These are phyloP conservation scores for Lanius collurio DNA, from an alignment of 2,113 vertebrate genomes.

Conservation along the genomic window DNA sequence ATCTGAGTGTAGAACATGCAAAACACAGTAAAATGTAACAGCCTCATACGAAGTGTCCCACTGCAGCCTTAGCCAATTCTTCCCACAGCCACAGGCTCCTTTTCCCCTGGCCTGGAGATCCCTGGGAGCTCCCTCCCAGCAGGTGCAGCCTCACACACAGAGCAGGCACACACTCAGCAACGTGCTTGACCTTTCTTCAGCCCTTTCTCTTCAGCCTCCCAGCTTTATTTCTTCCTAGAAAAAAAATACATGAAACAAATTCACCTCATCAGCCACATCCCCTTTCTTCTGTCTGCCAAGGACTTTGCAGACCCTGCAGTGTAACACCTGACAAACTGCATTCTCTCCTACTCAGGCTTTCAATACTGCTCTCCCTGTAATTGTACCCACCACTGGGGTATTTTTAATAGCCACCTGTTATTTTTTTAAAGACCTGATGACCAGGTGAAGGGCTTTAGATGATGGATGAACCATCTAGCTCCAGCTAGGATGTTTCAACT, in stretches of 20 bases:
- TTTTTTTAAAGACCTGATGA: not conserved
- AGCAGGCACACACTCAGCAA: not conserved
- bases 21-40: not conserved
- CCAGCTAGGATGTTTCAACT: not conserved
- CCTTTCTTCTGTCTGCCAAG: not conserved
- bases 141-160: not conserved
- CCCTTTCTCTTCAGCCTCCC: not conserved
- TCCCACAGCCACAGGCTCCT: not conserved
- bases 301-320: not conserved
- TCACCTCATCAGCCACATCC: constrained; percentile 1
- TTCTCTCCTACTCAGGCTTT: not conserved
- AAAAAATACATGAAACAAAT: not conserved
- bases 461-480: not conserved
- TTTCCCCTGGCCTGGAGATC: not conserved
- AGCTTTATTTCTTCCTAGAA: constrained; percentile 18
- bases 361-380: not conserved
- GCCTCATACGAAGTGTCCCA: not conserved
- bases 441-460: not conserved
- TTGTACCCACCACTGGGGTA: not conserved
- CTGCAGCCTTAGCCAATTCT: not conserved
- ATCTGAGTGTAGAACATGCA: not conserved
- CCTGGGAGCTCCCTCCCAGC: not conserved
- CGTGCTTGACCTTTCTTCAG: not conserved
- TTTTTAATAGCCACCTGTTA: not conserved
- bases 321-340: not conserved